Base-by-base conservation (phyloP, 2,113 vertebrate genomes). In the Pseudopipra pipra region DNA sequence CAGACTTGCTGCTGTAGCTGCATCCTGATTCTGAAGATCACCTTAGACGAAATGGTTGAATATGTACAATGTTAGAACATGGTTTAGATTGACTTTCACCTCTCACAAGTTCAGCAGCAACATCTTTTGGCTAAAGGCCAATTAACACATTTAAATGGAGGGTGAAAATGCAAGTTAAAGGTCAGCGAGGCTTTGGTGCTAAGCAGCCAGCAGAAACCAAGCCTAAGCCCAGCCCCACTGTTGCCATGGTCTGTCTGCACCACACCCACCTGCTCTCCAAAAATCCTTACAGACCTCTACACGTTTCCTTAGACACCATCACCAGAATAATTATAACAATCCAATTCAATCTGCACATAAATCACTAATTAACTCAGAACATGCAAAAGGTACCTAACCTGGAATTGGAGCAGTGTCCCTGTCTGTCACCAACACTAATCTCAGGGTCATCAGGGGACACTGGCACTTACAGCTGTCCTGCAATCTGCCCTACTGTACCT, bases 281-380 rank as follows among this genome's bases (percentile, higher is more conserved):
- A 83, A 76, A 91, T 72, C 95, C 85, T 75, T 58, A 39, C 90
- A 55, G 63, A 85, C 46, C 93, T 46, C 74, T 23, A 41, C 59
- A 18, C 1, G 2, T 7, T 68, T 88, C 43, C 58, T 14, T 12
- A 14, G 10, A 37, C 20, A 4, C 63, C 70, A 63, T 44, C 41
- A 82, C 22, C 30, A 7, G 25, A 20, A 13, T 43, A 68, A 94
- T 12, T 31, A n/a, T 2, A 30, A 71, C 3, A 21, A 80, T 12
- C 62, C 46, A 41, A 49, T 5, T 62, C 51, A 23, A 56, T 35
- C 15, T 37, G 28, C 54, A 77, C 31, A 52, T 8, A 14, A 39
- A 75, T 13, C 28, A 14, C 28, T 58, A 8, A 80, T 46, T 52
- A 83, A 70, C 18, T 62, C 25, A 13, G 44, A 68, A 68, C 17